Conservation (phyloP, 2,888 invertebrate genomes). For the Helicoverpa assulta region DNA sequence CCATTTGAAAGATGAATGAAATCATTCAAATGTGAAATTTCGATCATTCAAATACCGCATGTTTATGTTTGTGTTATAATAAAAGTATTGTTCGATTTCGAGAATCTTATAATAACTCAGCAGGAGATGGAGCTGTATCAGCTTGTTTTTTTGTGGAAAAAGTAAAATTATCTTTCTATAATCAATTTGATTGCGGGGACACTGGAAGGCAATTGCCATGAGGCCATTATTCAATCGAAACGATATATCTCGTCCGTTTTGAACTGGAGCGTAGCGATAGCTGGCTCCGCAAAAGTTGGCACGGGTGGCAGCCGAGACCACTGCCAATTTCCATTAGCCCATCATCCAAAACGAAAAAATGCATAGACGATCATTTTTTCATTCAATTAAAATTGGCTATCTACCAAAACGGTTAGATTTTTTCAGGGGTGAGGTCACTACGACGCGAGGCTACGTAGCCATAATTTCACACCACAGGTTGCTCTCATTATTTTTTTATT, state of each 20-base stretch:
- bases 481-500: neutral
- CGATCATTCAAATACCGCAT: conserved; percentile 70
- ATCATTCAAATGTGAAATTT: conserved; percentile 83
- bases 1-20: conserved; percentile 87
- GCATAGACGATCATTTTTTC: conserved; percentile 90
- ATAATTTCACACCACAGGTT: conserved; percentile 18
- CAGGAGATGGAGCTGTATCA: neutral
- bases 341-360: conserved; percentile 90
- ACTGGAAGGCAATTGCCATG: conserved; percentile 83
- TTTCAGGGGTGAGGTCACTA: conserved; percentile 61
- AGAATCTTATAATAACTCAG: conserved; percentile 8
- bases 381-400: conserved; percentile 90
- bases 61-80: conserved; percentile 62
- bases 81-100: conserved; percentile 33
- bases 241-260: conserved; percentile 86
- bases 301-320: conserved; percentile 85
- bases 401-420: conserved; percentile 81
- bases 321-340: conserved; percentile 90
- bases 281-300: conserved; percentile 89
- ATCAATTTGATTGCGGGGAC: conserved; percentile 77
- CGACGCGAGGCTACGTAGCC: conserved; percentile 3
- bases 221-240: conserved; percentile 88
- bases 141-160: conserved; percentile 26
- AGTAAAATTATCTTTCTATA: conserved; percentile 69
- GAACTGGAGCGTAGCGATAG: conserved; percentile 88